Base-by-base conservation (phyloP, 2,113 vertebrate genomes). In the Rhodinocichla rosea region DNA sequence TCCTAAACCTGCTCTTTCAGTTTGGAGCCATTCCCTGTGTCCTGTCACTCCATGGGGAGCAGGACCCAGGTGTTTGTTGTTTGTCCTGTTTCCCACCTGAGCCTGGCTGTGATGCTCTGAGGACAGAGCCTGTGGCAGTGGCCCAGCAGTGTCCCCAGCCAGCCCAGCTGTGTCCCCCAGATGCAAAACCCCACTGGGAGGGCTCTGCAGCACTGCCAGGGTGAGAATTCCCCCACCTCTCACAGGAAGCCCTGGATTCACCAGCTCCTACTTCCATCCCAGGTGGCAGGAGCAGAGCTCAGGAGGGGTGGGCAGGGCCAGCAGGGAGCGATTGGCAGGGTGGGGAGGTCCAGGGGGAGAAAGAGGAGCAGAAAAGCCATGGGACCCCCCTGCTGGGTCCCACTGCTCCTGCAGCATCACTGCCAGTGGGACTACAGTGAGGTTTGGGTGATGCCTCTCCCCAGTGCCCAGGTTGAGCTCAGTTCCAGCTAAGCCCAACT, bases 111-210 rank as follows among this genome's bases (percentile, higher is more conserved):
- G n/a, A n/a, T 67, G 71, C 40, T 40, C 44, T 50, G 21, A 59
- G 74, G 63, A 35, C 57, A 45, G 70, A 47, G 27, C 18, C 49
- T 9, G 57, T 62, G 67, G 30, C 42, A 45, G 45, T 16, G 40
- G 5, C 44, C 82, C 77, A 60, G 81, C 71, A 24, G 30, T 6
- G 40, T 13, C 70, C 55, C 30, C 8, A 4, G 30, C 35, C 56
- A 55, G 40, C 63, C 77, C 77, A 56, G 40, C 62, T 16, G 37
- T 45, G 23, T 9, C 62, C 59, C 40, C 44, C 50, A n/a, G 12
- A 15, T 8, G 22, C 49, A 67, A 13, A 77, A 8, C 32, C 47
- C 35, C 1, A 0, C 1, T 7, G 50, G n/a, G 65, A 63, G 18
- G 37, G 11, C 24, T 47, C 20, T 42, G 63, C 52, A 77, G 74